Evolutionary conservation across 2,888 invertebrate species (phyloP).

Genomic region (Limnephilus auricula): DNA sequence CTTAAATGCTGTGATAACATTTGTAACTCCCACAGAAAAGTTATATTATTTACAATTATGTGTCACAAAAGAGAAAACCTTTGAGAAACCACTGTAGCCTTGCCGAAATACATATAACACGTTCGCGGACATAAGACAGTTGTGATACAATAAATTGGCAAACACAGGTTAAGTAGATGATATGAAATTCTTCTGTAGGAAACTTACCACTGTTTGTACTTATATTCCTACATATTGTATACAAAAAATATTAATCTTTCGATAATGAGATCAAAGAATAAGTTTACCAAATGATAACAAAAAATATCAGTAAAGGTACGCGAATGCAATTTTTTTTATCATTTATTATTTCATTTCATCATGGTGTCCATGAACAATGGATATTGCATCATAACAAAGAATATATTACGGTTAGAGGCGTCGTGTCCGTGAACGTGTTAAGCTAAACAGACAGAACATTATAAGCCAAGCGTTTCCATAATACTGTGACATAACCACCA

Average conservation of each 20-base stretch:
- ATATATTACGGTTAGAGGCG: neutral
- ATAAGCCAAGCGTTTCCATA: constrained; percentile 57
- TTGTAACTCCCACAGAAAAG: neutral
- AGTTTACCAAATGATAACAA: neutral
- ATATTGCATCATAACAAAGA: neutral
- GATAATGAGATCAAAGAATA: neutral
- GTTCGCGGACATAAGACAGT: neutral
- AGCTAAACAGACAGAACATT: constrained; percentile 43
- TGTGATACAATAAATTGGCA: neutral
- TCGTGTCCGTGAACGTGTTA: constrained; percentile 22
- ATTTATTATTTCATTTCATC: too few relatives aligned
- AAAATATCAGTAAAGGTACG: neutral
- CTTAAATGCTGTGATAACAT: neutral
- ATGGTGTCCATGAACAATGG: neutral
- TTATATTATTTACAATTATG: constrained; percentile 26
- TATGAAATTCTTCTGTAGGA: neutral
- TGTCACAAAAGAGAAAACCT: constrained; percentile 23
- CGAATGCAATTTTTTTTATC: too few relatives aligned
- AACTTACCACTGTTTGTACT: neutral
- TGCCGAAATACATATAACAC: neutral
- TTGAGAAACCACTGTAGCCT: constrained; percentile 18
- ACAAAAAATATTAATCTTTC: neutral
- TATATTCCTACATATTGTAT: neutral
- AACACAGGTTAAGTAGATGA: neutral
- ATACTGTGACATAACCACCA: constrained; percentile 52